Evolutionary conservation across 2,113 vertebrate species (phyloP).

Genomic region (Gasterosteus aculeatus): DNA sequence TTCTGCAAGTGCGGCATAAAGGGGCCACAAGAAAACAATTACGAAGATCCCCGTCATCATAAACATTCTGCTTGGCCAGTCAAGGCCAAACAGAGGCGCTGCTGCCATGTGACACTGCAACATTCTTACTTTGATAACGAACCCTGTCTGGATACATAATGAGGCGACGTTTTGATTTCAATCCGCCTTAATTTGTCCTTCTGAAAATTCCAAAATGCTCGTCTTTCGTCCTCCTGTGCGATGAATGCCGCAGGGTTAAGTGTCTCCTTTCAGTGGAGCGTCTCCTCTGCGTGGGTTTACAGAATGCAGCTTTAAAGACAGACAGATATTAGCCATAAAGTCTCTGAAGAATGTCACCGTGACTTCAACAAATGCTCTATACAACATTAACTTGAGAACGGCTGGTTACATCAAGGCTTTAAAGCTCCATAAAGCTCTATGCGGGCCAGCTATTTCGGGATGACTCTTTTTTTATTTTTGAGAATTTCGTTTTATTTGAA

Average conservation of each 20-base stretch:
- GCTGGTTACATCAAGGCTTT: slow-evolving; percentile 16
- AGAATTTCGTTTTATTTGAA: slow-evolving; percentile 48
- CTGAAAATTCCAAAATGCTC: slow-evolving; percentile 33
- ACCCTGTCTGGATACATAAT: slow-evolving; percentile 39
- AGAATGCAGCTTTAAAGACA: not conserved
- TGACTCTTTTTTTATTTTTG: slow-evolving; percentile 46
- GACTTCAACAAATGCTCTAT: slow-evolving; percentile 9
- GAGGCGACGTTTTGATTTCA: slow-evolving; percentile 34
- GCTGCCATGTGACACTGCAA: slow-evolving; percentile 23
- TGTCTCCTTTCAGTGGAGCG: slow-evolving; percentile 1
- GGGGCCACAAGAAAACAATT: slow-evolving; percentile 42
- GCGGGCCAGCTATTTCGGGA: slow-evolving; percentile 10
- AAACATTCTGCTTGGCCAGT: slow-evolving; percentile 21
- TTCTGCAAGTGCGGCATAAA: slow-evolving; percentile 57
- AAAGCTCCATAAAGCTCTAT: slow-evolving; percentile 14
- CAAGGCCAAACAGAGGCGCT: not conserved
- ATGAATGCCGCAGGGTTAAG: slow-evolving; percentile 26
- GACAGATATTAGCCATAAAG: slow-evolving; percentile 16
- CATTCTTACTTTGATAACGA: slow-evolving; percentile 45
- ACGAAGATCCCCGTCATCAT: slow-evolving; percentile 27
- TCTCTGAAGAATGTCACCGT: slow-evolving; percentile 14
- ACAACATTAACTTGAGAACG: slow-evolving; percentile 11
- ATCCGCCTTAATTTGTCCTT: slow-evolving; percentile 34
- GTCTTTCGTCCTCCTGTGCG: slow-evolving; percentile 8
- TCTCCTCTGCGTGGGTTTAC: not conserved